Evolutionary conservation across 2,113 vertebrate genomes (phyloP).

Genomic region (Sarotherodon lohbergeri): DNA sequence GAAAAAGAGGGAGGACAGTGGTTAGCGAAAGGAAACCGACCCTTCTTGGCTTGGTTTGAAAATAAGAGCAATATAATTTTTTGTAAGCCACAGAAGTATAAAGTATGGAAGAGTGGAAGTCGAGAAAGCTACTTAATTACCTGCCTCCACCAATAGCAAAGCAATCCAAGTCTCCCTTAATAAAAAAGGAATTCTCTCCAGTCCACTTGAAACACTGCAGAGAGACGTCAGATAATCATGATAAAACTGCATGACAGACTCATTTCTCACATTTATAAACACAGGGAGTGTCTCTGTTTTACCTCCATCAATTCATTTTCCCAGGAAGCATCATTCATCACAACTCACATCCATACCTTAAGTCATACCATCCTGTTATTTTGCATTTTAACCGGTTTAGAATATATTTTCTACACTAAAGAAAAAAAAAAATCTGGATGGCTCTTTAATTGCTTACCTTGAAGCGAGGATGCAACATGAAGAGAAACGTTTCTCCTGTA

Average conservation of each 20-base stretch:
- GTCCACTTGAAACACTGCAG: slow-evolving; percentile 77
- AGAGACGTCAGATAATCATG: background rate
- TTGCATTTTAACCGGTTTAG: background rate
- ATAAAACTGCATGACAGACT: background rate
- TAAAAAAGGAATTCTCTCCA: slow-evolving; percentile 79
- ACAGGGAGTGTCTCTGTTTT: background rate
- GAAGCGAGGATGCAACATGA: slow-evolving; percentile 74
- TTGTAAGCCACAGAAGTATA: background rate
- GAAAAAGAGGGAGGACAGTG: background rate
- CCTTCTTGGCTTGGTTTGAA: background rate
- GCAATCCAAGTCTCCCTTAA: slow-evolving; percentile 78
- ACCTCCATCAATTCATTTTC: background rate
- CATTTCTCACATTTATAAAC: background rate
- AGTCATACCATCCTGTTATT: background rate
- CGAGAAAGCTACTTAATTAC: slow-evolving; percentile 30
- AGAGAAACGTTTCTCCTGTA: slow-evolving; percentile 78
- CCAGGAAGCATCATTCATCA: background rate
- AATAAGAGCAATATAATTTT: background rate
- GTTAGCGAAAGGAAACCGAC: background rate
- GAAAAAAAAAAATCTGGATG: background rate
- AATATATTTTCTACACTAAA: background rate
- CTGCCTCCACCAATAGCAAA: slow-evolving; percentile 78
- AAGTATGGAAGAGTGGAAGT: background rate
- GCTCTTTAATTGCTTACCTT: slow-evolving; percentile 55
- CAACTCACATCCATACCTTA: background rate